Conservation (phyloP, 2,888 invertebrate genomes). For the Ferrisia virgata region DNA sequence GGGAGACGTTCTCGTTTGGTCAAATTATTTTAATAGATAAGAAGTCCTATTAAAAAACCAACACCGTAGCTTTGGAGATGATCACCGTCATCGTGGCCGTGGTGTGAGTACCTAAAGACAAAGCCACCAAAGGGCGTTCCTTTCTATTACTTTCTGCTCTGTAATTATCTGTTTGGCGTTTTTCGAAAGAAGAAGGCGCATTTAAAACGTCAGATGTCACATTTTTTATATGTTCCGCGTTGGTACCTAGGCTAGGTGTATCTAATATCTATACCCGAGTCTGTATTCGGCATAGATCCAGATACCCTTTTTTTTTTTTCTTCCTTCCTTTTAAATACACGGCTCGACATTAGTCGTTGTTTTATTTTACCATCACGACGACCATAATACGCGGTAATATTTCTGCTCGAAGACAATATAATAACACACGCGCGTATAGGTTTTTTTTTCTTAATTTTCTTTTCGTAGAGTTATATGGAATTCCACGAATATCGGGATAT, state of each 20-base stretch:
- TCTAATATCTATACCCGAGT: neutral
- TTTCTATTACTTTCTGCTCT: constrained; percentile 23
- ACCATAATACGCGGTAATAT: neutral
- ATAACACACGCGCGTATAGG: neutral
- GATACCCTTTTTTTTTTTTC: neutral
- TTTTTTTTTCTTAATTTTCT: no score
- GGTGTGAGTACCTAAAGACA: neutral
- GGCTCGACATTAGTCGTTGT: neutral
- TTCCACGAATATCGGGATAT: neutral
- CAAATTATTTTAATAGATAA: neutral
- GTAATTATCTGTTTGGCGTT: constrained; percentile 6
- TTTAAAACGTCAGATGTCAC: constrained; percentile 30
- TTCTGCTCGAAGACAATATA: constrained; percentile 14
- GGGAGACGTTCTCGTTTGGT: constrained; percentile 10
- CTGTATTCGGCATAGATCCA: neutral
- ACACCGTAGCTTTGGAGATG: neutral
- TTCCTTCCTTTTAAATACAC: neutral
- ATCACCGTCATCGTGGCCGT: neutral
- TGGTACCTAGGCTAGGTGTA: neutral
- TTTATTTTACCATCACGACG: neutral
- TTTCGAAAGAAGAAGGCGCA: neutral
- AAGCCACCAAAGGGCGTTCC: constrained; percentile 28
- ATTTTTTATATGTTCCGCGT: constrained; percentile 19
- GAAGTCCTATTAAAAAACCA: neutral
- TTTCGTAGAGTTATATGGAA: neutral